Base-by-base conservation (phyloP, 2,888 invertebrate genomes). In the Pachydiplax longipennis region DNA sequence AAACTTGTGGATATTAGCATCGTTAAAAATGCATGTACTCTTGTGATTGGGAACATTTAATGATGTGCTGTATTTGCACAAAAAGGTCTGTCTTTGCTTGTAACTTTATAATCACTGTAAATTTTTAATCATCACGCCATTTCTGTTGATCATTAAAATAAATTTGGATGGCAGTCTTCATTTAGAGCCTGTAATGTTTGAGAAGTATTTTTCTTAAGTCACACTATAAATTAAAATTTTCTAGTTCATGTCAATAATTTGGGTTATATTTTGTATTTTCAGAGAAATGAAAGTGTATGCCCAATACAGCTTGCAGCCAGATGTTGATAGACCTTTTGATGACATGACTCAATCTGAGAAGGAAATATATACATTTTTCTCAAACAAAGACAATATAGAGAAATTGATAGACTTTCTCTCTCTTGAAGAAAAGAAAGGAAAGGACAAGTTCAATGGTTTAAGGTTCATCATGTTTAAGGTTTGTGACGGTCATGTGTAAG, bases 351-450 rank as follows among this genome's bases (percentile, higher is more conserved):
- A 95, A 25, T 95, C 95, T n/a, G 97, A 98, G 93, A 94, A 94
- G 4, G 95, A 95, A 91, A 94, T 98, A 15, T 95, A 95, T 92
- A 95, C 95, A 65, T 97, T 97, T 93, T 97, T 98, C 94, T 95
- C 93, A 0, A 94, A 96, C 92, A 94, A 95, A 18, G 94, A 95
- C 0, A 97, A 96, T 93, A 94, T 98, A 0, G 95, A 96, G 37
- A 96, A 96, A 91, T 94, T 98, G 18, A 95, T 98, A 1, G 94
- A 95, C 18, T 97, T 96, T 94, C 95, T 97, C 91, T 96, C 97
- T 0, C 94, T 98, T 87, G 98, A 98, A 93, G 98, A 98, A 93
- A 97, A 97, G 93, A 98, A 98, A 93, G 97, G 97, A 40, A 96
- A 96, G 91, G 98, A 98, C 93, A 96, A 96, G 93, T 98, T 98